phyloP scores from a whole-genome alignment of 2,797 vertebrate genomes.

The Notolepis coatsorum region DNA sequence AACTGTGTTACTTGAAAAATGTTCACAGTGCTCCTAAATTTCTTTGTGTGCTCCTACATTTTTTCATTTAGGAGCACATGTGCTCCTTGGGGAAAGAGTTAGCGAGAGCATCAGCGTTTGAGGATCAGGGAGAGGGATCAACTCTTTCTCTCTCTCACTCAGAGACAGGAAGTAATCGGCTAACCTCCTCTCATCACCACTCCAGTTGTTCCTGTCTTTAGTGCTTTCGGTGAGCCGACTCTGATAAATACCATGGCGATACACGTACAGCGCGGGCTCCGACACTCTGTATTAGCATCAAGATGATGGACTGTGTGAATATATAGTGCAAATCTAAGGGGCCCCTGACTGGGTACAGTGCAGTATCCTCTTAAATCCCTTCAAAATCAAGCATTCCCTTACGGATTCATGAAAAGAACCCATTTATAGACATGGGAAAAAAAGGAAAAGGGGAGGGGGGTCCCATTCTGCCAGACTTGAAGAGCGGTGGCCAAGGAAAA shows the following conservation, averaged over 20 bases:
- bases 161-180: conserved; percentile 67
- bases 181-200: conserved; percentile 61
- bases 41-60: no score
- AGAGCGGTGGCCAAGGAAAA: conserved; percentile 81
- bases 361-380: conserved; percentile 69
- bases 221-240: conserved; percentile 43
- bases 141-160: not conserved
- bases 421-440: conserved; percentile 78
- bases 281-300: conserved; percentile 59
- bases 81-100: no score
- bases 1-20: no score
- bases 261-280: conserved; percentile 31
- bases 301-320: conserved; percentile 68
- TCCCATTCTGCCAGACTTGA: conserved; percentile 67
- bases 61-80: no score
- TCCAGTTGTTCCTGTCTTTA: conserved; percentile 57
- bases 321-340: conserved; percentile 51
- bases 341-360: conserved; percentile 56
- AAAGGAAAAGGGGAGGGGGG: not conserved
- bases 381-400: conserved; percentile 68
- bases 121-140: no score
- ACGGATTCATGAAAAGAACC: conserved; percentile 76
- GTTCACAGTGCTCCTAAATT: no score
- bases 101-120: no score
- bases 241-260: conserved; percentile 68